phyloP scores from a whole-genome alignment of 2,113 vertebrate genomes.

The Gambusia holbrooki region DNA sequence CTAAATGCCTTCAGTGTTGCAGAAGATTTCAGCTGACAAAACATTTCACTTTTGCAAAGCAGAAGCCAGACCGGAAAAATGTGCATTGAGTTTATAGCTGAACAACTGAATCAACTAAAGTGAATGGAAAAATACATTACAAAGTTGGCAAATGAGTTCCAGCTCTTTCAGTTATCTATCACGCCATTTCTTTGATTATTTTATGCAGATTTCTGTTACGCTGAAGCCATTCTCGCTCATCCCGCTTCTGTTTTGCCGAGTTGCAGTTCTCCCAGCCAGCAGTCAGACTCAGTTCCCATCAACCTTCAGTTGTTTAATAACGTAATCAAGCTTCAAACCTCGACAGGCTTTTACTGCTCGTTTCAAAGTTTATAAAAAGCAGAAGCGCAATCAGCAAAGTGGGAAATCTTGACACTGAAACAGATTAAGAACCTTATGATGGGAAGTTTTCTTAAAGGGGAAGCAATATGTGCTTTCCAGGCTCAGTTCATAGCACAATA shows the following conservation, averaged over 20 bases:
- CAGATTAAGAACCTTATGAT: neutral
- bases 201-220: slow-evolving; percentile 53
- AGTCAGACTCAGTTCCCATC: slow-evolving; percentile 38
- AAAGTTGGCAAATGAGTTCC: slow-evolving; percentile 28
- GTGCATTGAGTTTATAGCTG: neutral
- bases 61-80: neutral
- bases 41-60: slow-evolving; percentile 5
- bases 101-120: slow-evolving; percentile 23
- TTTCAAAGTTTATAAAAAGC: slow-evolving; percentile 20
- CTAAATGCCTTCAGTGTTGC: neutral
- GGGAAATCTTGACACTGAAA: neutral
- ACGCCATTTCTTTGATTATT: slow-evolving; percentile 44
- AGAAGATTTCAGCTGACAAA: slow-evolving; percentile 14
- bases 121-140: slow-evolving; percentile 20
- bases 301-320: slow-evolving; percentile 39
- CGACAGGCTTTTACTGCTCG: slow-evolving; percentile 7
- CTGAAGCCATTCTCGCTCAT: slow-evolving; percentile 41
- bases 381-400: slow-evolving; percentile 13
- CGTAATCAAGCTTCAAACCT: slow-evolving; percentile 37
- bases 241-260: slow-evolving; percentile 56
- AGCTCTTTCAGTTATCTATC: slow-evolving; percentile 48
- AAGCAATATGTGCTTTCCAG: too few species aligned
- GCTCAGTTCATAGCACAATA: too few species aligned
- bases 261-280: slow-evolving; percentile 33
- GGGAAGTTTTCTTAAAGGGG: neutral